Evolutionary conservation across 35 echinoderm and acorn worm genomes (phyloP).

Genomic region (Stichopus chloronotus): DNA sequence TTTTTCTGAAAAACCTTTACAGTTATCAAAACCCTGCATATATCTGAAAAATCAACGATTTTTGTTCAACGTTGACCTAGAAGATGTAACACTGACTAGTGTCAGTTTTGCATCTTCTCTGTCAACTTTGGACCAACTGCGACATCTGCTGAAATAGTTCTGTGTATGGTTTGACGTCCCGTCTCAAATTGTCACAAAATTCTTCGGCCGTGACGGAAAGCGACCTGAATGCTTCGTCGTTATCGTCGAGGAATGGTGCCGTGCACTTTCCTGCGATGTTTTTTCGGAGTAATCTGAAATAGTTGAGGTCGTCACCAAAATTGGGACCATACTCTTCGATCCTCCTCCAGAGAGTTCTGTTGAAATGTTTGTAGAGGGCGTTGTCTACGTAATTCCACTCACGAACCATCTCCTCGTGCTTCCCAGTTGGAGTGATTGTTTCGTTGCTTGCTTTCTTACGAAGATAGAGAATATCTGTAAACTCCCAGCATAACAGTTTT

Average conservation of each 20-base stretch:
- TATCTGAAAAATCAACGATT: too few species aligned
- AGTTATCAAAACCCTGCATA: too few species aligned
- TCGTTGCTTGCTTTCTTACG: neutral
- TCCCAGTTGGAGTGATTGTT: neutral
- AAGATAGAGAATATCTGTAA: slow-evolving; percentile 17
- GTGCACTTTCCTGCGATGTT: neutral
- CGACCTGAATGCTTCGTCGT: neutral
- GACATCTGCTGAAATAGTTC: neutral
- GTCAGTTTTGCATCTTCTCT: too few species aligned
- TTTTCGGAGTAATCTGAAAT: slow-evolving; percentile 28
- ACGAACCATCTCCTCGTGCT: neutral
- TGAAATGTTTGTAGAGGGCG: slow-evolving; percentile 62
- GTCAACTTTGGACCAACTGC: too few species aligned
- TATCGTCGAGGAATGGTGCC: neutral
- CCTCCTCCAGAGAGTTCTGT: slow-evolving; percentile 64
- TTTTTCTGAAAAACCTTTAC: too few species aligned
- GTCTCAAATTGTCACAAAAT: slow-evolving; percentile 4
- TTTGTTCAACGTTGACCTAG: too few species aligned
- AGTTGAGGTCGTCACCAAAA: slow-evolving; percentile 56
- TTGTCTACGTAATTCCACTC: slow-evolving; percentile 65
- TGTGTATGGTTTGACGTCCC: slow-evolving; percentile 44
- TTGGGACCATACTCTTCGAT: slow-evolving; percentile 58
- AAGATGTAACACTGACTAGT: too few species aligned
- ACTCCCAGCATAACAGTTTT: slow-evolving; percentile 29
- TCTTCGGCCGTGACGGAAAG: neutral